Evolutionary conservation across 2,113 vertebrate genomes (phyloP), one percentile per base, ranked within the genome.

Genomic region (Phycodurus eques): DNA sequence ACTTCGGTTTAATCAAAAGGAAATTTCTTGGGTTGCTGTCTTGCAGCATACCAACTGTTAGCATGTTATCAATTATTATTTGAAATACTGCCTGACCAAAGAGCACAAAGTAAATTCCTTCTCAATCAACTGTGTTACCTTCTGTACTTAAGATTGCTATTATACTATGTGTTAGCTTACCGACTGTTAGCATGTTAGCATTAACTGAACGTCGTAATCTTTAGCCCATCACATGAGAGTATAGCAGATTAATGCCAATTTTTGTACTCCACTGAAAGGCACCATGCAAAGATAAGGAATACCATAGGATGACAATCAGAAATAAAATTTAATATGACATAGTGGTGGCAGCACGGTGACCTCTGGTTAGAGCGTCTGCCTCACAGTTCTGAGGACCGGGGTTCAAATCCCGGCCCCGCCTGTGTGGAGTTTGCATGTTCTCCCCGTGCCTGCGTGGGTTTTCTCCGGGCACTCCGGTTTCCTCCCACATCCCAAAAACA

Each of bases 1-100:
- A 88, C 86, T 76, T 44, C 7, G 27, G 47, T 46, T 66, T 2
- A 17, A 66, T 35, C 31, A 35, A 61, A 35, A 33, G 56, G 56
- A 59, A 59, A 59, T 59, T 59, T 59, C 27, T 2, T 27, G 56
- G 0, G 56, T 27, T n/a, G 22, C 20, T 13, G 31, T 59, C 9
- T 12, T 27, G 56, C 11, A 59, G 56, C 56, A 31, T 31, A 22
- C 27, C 56, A 31, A 31, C 9, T n/a, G 19, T 20, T 4, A 19
- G 19, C 19, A 53, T 12, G 53, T 56, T 56, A 22, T 2, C 10
- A 56, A 22, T 56, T 56, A 0, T 22, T 56, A 56, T 56, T 19
- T 56, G 53, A 22, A 56, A 56, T 56, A 56, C 20, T 19, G 8
- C 19, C 15, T 56, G 20, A 56, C 53, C 20, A 56, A 20, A 11